Conservation (phyloP, 2,888 invertebrate species). For the Pollenia angustigena region DNA sequence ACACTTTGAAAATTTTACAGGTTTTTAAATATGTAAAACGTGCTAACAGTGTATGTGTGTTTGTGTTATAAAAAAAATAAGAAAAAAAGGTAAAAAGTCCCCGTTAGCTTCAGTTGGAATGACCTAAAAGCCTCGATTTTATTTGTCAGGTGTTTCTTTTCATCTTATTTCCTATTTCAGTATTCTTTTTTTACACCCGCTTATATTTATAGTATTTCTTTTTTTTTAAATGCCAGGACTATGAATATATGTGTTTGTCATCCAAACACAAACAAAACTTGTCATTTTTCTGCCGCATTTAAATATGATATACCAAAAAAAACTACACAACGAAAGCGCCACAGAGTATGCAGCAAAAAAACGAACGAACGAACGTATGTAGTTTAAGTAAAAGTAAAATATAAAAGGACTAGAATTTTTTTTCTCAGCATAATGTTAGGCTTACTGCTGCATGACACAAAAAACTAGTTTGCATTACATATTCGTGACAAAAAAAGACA, state of each 20-base stretch:
- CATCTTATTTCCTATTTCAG: constrained; percentile 53
- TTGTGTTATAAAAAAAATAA: neutral
- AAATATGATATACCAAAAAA: constrained; percentile 30
- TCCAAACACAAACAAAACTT: constrained; percentile 43
- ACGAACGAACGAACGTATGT: neutral
- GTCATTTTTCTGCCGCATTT: constrained; percentile 61
- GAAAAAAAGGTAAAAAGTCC: constrained; percentile 23
- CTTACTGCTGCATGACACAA: constrained; percentile 25
- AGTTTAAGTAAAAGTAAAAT: constrained; percentile 42
- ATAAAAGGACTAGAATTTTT: constrained; percentile 18
- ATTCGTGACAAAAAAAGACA: neutral
- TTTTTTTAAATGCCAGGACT: constrained; percentile 2
- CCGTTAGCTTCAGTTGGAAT: constrained; percentile 68
- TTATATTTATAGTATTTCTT: constrained; percentile 27
- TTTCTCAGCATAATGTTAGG: constrained; percentile 55
- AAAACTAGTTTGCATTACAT: constrained; percentile 10
- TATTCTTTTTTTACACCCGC: constrained; percentile 56
- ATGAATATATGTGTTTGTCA: neutral
- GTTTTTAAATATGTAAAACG: neutral
- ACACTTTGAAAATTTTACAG: no score
- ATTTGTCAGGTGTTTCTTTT: constrained; percentile 72
- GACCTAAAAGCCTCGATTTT: constrained; percentile 73
- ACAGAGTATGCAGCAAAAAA: constrained; percentile 19
- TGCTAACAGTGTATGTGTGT: neutral
- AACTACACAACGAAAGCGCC: neutral